A percentile compares a stretch with the other conserved stretches of the same genome.
phyloP scores from a whole-genome alignment of 1,140 invertebrate species.

The Bombyx mandarina region DNA sequence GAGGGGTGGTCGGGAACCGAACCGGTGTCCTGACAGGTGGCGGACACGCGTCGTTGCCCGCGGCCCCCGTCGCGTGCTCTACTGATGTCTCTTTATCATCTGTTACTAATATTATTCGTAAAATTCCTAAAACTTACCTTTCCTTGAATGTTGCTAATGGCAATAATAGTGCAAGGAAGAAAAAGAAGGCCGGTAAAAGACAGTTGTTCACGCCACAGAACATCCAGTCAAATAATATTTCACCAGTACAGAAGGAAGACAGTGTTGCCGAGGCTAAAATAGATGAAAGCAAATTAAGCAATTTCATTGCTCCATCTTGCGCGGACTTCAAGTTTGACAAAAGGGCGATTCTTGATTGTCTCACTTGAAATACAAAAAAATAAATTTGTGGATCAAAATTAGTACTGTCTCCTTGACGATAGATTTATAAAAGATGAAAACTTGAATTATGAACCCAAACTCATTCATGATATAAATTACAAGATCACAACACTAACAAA shows the following conservation, averaged over 20 bases:
- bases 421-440: not conserved
- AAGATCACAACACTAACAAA: too few species aligned
- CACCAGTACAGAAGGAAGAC: constrained; percentile 36
- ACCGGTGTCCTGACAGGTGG: constrained; percentile 47
- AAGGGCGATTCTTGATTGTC: constrained; percentile 71
- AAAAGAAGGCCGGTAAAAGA: constrained; percentile 63
- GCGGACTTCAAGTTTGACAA: constrained; percentile 74
- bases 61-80: constrained; percentile 11
- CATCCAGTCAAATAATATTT: constrained; percentile 31
- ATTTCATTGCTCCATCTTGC: constrained; percentile 73
- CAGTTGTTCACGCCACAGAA: constrained; percentile 69
- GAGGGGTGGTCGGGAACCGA: constrained; percentile 21
- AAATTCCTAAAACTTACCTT: too few species aligned
- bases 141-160: constrained; percentile 11
- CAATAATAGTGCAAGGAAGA: constrained; percentile 39
- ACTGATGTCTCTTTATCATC: too few species aligned
- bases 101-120: too few species aligned
- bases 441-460: too few species aligned
- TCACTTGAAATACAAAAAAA: constrained; percentile 32
- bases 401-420: not conserved
- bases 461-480: too few species aligned
- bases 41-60: constrained; percentile 40
- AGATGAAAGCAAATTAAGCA: constrained; percentile 26
- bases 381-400: not conserved
- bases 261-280: constrained; percentile 16